Percentiles rank a stretch among this genome's conserved stretches.
Evolutionary conservation across 2,113 vertebrate genomes (phyloP).

Genomic region (Peromyscus polionotus): DNA sequence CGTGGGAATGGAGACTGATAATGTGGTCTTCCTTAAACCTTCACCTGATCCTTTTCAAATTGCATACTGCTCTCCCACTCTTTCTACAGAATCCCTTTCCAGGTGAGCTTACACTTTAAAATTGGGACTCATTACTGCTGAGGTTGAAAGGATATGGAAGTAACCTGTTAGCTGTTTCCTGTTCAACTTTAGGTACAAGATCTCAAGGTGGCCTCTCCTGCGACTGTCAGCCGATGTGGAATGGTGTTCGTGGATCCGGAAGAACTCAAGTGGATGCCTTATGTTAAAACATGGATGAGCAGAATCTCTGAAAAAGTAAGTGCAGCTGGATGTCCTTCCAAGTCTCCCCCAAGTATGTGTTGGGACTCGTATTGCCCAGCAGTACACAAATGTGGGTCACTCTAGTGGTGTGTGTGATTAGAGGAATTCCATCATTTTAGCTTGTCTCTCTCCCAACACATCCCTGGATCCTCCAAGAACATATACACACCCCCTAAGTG

Average conservation of each 20-base stretch:
- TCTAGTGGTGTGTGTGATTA: not conserved
- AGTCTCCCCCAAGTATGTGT: not conserved
- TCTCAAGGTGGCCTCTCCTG: constrained; percentile 92
- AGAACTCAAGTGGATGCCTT: constrained; percentile 94
- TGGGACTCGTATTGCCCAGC: not conserved
- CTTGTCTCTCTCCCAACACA: not conserved
- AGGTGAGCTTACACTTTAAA: not conserved
- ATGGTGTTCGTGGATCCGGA: constrained; percentile 94
- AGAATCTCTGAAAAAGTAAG: constrained; percentile 87
- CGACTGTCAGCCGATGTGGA: constrained; percentile 94
- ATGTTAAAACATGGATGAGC: constrained; percentile 92
- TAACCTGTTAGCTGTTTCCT: not conserved
- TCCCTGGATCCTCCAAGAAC: not conserved
- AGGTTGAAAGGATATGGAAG: not conserved
- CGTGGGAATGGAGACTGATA: not conserved
- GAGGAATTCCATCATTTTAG: not conserved
- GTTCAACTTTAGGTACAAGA: constrained; percentile 91
- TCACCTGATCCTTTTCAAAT: not conserved
- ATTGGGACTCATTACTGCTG: not conserved
- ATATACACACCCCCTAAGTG: not conserved
- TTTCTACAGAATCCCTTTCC: not conserved
- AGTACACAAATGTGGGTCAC: not conserved
- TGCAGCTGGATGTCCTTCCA: not conserved
- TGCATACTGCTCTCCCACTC: not conserved
- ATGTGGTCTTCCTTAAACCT: not conserved